phyloP scores from a whole-genome alignment of 2,797 vertebrate species.

The Parambassis ranga region DNA sequence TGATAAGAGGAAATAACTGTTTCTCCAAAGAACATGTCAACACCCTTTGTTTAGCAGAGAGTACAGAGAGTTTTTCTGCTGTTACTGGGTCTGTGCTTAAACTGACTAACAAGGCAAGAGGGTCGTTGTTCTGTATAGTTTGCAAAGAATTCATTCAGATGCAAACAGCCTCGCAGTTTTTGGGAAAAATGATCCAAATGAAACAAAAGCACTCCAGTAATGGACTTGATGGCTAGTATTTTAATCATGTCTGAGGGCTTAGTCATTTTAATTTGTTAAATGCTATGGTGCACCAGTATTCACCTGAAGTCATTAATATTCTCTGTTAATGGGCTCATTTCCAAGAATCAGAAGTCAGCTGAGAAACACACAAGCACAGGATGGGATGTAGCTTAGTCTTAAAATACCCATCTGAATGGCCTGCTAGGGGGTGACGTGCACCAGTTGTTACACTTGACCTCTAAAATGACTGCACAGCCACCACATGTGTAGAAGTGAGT shows the following conservation, averaged over 20 bases:
- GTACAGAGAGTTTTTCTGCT: neutral
- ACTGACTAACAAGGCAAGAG: neutral
- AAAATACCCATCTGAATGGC: neutral
- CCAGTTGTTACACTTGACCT: neutral
- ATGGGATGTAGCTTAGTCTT: too few species aligned
- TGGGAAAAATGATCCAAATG: neutral
- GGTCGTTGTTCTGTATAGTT: neutral
- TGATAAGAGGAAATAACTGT: neutral
- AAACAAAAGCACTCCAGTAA: constrained; percentile 3
- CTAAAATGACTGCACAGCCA: neutral
- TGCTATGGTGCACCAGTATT: constrained; percentile 27
- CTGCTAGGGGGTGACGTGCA: too few species aligned
- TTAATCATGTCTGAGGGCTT: constrained; percentile 21
- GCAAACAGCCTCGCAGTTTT: neutral
- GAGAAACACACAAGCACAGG: neutral
- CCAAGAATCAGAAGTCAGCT: constrained; percentile 17
- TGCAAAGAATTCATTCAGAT: neutral
- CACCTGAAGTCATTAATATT: constrained; percentile 31
- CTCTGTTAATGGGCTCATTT: constrained; percentile 19
- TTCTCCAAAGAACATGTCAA: neutral
- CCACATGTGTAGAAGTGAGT: constrained; percentile 12
- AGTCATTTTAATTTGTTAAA: constrained; percentile 33
- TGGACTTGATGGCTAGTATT: constrained; percentile 1
- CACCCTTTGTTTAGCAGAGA: neutral
- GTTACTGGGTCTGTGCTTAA: neutral